These are phyloP conservation scores for Chloroclystis v-ata DNA, from an alignment of 2,888 invertebrate species.

Conservation along the genomic window DNA sequence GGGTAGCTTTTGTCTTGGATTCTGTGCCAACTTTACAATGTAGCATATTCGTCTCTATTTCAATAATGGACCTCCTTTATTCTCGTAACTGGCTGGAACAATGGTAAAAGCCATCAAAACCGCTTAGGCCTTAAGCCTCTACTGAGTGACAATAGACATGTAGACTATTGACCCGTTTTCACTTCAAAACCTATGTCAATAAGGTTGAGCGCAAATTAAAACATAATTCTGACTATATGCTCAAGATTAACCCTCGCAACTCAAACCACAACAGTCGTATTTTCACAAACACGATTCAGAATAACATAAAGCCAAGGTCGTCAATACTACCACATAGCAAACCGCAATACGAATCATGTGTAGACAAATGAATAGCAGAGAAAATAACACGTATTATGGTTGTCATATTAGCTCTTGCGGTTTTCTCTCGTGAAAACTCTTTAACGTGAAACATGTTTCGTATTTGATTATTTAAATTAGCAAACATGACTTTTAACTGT, in stretches of 20 bases:
- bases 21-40: slow-evolving; percentile 19
- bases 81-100: slow-evolving; percentile 28
- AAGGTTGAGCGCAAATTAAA: too few relatives aligned
- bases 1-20: slow-evolving; percentile 18
- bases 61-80: slow-evolving; percentile 36
- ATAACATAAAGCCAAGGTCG: slow-evolving; percentile 12
- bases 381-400: not conserved
- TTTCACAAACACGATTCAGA: slow-evolving; percentile 5
- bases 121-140: slow-evolving; percentile 9
- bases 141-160: slow-evolving; percentile 3
- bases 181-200: not conserved
- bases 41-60: slow-evolving; percentile 38
- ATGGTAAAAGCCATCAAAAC: slow-evolving; percentile 16
- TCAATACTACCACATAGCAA: not conserved
- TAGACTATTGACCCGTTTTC: not conserved
- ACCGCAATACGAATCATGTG: not conserved
- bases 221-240: not conserved
- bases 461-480: too few relatives aligned
- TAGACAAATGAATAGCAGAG: not conserved
- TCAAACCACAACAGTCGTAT: slow-evolving; percentile 10
- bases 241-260: not conserved
- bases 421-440: too few relatives aligned
- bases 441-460: too few relatives aligned
- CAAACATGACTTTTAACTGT: too few relatives aligned
- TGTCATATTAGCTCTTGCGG: too few relatives aligned